Base-by-base conservation (phyloP, 2,113 vertebrate genomes). In the Chaenogobius annularis region DNA sequence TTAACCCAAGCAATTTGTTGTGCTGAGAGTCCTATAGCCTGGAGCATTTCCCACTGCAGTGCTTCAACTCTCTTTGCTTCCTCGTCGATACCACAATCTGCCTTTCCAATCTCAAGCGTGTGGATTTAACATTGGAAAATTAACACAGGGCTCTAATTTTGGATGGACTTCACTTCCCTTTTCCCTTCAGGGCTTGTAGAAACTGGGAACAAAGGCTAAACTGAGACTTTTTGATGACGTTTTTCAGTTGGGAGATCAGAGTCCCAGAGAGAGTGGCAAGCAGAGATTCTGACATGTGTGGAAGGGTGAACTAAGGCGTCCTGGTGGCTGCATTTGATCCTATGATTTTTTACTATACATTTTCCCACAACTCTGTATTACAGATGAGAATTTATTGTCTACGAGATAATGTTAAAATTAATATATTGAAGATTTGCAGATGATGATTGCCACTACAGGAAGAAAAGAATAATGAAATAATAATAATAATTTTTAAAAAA, bases 21-120 rank as follows among this genome's bases (percentile, higher is more conserved):
- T 71, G 75, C 61, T 68, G 61, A 46, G 69, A 86, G 75, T 73
- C 7, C 78, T 69, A 54, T 62, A 82, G 81, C 88, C 83, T 67
- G 56, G 23, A 68, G 87, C 74, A 2, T 74, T 17, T 47, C 69
- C 79, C 66, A 63, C 59, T 65, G 23, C 43, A 73, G 66, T 64
- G 64, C 40, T 58, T 46, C 35, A 35, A 37, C 19, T 20, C 19
- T n/a, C 50, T 10, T 19, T 52, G 48, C 65, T 59, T 59, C 43
- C 50, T 31, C 47, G 23, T 68, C 17, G 11, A 47, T 22, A 61
- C 59, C 74, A 40, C 37, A 88, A 88, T 89, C 83, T 78, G 63
- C 75, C 26, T 79, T 78, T 89, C 75, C 75, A 68, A 87, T 85
- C 83, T 76, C 2, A 1, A 75, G 44, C 0, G 14, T 72, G 79